Evolutionary conservation across 2,888 invertebrate genomes (phyloP).

Genomic region (Pollenia griseotomentosa): DNA sequence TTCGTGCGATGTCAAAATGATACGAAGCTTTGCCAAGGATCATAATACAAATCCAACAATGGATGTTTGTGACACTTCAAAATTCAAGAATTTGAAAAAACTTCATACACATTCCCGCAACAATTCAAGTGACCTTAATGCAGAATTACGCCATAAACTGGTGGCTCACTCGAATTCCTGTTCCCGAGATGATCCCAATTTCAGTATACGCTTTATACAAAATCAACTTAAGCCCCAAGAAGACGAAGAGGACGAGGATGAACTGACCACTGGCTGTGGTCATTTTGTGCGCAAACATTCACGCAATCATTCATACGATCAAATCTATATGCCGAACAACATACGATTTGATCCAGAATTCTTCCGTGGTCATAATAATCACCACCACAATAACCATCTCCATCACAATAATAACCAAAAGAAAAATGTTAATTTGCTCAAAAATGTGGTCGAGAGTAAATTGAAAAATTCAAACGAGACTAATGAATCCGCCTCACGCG

Average conservation of each 20-base stretch:
- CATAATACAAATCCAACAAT: conserved; percentile 76
- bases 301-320: conserved; percentile 84
- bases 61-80: conserved; percentile 76
- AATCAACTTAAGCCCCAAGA: conserved; percentile 82
- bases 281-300: conserved; percentile 84
- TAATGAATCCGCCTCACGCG: conserved; percentile 77
- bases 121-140: conserved; percentile 84
- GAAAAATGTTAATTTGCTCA: conserved; percentile 83
- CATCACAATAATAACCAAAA: conserved; percentile 77
- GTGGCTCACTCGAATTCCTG: conserved; percentile 81
- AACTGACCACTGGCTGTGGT: conserved; percentile 82
- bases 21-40: conserved; percentile 83
- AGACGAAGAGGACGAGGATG: conserved; percentile 81
- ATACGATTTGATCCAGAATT: conserved; percentile 84
- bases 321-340: conserved; percentile 84
- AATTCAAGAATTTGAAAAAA: conserved; percentile 82
- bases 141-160: conserved; percentile 79
- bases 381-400: conserved; percentile 74
- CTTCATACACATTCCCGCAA: conserved; percentile 84
- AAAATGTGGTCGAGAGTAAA: conserved; percentile 82
- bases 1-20: conserved; percentile 84
- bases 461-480: conserved; percentile 83
- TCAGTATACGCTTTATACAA: conserved; percentile 83
- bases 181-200: conserved; percentile 81
- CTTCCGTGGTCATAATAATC: conserved; percentile 79